Evolutionary conservation across 2,797 vertebrate species (phyloP), one percentile per base, ranked within the genome.

Genomic region (Sebastiscus tertius): DNA sequence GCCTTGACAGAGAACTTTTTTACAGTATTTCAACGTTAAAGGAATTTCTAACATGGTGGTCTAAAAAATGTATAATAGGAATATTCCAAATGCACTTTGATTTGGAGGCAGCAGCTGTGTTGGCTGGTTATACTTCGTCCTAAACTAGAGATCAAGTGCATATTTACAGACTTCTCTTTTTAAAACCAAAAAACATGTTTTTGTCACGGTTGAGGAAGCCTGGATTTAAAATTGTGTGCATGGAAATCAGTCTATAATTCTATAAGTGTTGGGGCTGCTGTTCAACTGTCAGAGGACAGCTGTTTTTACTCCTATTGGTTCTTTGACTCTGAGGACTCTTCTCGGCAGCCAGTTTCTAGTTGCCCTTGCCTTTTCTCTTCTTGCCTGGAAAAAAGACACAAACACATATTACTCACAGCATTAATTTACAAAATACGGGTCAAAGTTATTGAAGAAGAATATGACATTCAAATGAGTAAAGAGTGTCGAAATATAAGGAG

Each of bases 331-430:
- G 22, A n/a, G 46, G 27, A 42, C 34, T 34, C 79, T 11, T 67
- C 56, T 75, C 31, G 2, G 34, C 64, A n/a, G 58, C 58, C 49
- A 36, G 46, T 77, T 62, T 81, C 8, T 81, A 93, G 85, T 96
- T 96, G 65, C 96, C 96, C 86, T 97, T 97, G 58, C 95, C 96
- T 81, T 96, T 97, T 87, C 94, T 96, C 87, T 97, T 97, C 92
- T 93, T 94, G 75, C 91, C 93, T 97, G 95, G 66, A 74, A 78
- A 77, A 77, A 91, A 82, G 65, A 61, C 42, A 77, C 16, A 67
- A 3, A 55, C 7, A 27, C 34, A 24, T 20, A 22, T 66, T 52
- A 52, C 13, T 49, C 5, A 26, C 6, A 65, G 1, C 7, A 39
- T 59, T 68, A 5, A 77, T 68, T 62, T n/a, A 65, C 24, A 27